A percentile compares a stretch with the other conserved stretches of the same genome.
Conservation (phyloP, 1,140 invertebrate species). For the Tribolium castaneum region DNA sequence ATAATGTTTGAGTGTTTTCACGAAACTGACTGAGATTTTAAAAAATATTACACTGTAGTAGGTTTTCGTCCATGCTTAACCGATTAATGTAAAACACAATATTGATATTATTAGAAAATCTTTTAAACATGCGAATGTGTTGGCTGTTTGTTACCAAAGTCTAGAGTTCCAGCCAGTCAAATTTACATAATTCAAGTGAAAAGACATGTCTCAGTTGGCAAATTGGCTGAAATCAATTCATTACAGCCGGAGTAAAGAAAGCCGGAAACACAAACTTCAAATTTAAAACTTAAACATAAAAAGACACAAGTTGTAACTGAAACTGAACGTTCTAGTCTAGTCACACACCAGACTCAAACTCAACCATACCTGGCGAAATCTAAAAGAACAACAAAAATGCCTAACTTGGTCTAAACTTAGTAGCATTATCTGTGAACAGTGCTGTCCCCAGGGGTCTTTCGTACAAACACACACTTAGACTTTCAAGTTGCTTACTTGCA, state of each 20-base stretch:
- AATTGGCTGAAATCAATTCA: constrained; percentile 23
- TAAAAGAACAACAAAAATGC: constrained; percentile 55
- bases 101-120: too few species aligned
- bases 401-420: constrained; percentile 50
- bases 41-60: too few species aligned
- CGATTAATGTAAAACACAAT: too few species aligned
- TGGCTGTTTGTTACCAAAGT: too few species aligned
- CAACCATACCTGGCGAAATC: constrained; percentile 51
- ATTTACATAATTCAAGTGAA: background rate
- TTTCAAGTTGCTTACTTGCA: constrained; percentile 35
- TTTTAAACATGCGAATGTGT: too few species aligned
- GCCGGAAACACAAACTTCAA: constrained; percentile 24
- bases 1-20: too few species aligned
- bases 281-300: constrained; percentile 49
- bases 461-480: constrained; percentile 40
- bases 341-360: constrained; percentile 48
- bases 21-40: too few species aligned
- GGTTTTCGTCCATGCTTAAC: too few species aligned
- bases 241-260: background rate
- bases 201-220: background rate
- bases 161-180: background rate
- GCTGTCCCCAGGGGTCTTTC: constrained; percentile 41
- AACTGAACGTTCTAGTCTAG: constrained; percentile 45
- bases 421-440: constrained; percentile 53
- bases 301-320: constrained; percentile 37